Base-by-base conservation (phyloP, 2,888 invertebrate genomes). In the Drosophila multiciliata region DNA sequence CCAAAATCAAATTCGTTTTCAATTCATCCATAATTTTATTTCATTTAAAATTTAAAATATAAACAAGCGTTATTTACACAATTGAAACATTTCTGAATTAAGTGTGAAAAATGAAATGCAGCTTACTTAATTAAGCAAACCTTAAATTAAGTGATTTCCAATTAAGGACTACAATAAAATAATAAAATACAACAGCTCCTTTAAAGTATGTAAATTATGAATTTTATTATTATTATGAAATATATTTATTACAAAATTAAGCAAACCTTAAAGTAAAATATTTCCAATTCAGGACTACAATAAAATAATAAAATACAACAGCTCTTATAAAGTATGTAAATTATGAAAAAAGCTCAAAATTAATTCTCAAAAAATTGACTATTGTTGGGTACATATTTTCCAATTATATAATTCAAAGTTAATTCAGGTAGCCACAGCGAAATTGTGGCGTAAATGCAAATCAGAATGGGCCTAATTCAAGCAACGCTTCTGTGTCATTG, bases 401-500 rank as follows among this genome's bases (percentile, higher is more conserved):
- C 29, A 29, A 29, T 29, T 29, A 6, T 29, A 29, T 29, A 29
- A 29, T 29, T 29, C 29, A 29, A 29, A 29, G 29, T 29, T 6
- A 1, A 29, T 26, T 26, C 26, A 26, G 26, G 26, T 26, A 26
- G 29, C 6, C 45, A 20, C 20, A 1, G 15, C 6, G 57, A 75
- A 59, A 32, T 75, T 3, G 2, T 0, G 11, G n/a, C 32, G 32
- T 52, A 52, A 33, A 6, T 4, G 11, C 35, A 45, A 40, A 8
- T 2, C 1, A 32, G 76, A 73, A 64, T 26, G 45, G 8, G 7
- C 38, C 1, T 1, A 35, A 26, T 23, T 26, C 36, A 29, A 52
- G 49, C 23, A 35, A 23, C 32, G 54, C 67, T 60, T 58, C 36
- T 71, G 76, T 79, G 68, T 72, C 68, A 65, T 76, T 73, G 80